Conservation (phyloP, 2,888 invertebrate genomes). For the Pocota personata region DNA sequence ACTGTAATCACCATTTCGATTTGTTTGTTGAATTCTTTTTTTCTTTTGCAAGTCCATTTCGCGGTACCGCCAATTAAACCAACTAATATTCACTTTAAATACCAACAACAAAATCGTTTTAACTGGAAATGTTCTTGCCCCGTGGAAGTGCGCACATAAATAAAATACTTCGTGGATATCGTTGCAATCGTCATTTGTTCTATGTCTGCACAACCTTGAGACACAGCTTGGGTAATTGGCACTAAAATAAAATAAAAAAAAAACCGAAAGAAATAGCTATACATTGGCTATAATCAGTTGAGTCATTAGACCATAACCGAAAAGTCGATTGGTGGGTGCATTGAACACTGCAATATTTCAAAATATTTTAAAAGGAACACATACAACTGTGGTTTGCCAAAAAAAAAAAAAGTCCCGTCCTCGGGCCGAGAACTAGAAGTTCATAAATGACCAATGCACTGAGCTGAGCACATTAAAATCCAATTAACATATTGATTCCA, state of each 20-base stretch:
- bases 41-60: not conserved
- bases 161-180: constrained; percentile 32
- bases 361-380: not conserved
- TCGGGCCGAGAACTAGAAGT: constrained; percentile 33
- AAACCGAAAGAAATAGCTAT: not conserved
- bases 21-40: constrained; percentile 15
- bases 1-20: constrained; percentile 46
- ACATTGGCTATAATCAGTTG: constrained; percentile 52
- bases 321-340: constrained; percentile 64
- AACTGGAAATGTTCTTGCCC: constrained; percentile 54
- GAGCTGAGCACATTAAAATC: constrained; percentile 38
- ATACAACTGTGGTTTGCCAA: constrained; percentile 9
- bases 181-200: constrained; percentile 2
- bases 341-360: constrained; percentile 30
- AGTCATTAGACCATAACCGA: constrained; percentile 64
- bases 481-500: constrained; percentile 57
- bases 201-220: constrained; percentile 63
- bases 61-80: constrained; percentile 46
- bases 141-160: constrained; percentile 6
- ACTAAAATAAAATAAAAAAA: not conserved
- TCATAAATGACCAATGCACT: constrained; percentile 39
- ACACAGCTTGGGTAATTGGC: constrained; percentile 40
- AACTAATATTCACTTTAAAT: constrained; percentile 39
- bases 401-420: constrained; percentile 4
- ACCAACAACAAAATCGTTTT: constrained; percentile 49